Percentiles rank a stretch among this genome's conserved stretches.
Evolutionary conservation across 2,113 vertebrate genomes (phyloP).

Genomic region (Plectropomus leopardus): DNA sequence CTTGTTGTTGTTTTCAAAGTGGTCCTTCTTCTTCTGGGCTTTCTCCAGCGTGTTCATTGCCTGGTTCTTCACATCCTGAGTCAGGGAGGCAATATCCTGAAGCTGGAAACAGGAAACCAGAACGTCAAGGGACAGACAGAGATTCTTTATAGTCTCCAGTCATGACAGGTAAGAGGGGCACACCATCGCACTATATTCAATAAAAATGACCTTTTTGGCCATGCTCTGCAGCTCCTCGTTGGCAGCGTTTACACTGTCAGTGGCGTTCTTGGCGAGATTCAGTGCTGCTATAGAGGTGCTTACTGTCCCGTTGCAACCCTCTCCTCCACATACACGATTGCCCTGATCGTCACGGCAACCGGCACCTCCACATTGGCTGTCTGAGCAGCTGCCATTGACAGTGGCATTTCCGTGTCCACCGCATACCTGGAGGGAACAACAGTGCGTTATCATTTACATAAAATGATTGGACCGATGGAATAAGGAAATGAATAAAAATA

Average conservation of each 20-base stretch:
- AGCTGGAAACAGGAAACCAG: constrained; percentile 72
- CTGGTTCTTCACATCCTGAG: constrained; percentile 81
- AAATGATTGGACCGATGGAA: neutral
- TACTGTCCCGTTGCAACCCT: constrained; percentile 84
- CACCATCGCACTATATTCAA: too few species aligned
- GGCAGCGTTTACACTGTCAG: constrained; percentile 74
- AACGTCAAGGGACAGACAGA: neutral
- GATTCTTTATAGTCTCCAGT: neutral
- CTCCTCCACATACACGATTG: constrained; percentile 81
- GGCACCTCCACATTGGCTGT: constrained; percentile 86
- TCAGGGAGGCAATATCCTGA: constrained; percentile 85
- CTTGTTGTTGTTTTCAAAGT: constrained; percentile 83
- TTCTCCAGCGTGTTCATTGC: constrained; percentile 80
- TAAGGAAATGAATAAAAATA: neutral
- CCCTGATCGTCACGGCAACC: constrained; percentile 83
- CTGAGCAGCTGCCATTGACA: constrained; percentile 78
- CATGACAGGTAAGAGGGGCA: neutral
- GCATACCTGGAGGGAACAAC: constrained; percentile 78
- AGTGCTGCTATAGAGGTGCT: constrained; percentile 80
- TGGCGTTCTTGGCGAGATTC: constrained; percentile 67
- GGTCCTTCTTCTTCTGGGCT: constrained; percentile 81
- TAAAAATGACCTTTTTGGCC: constrained; percentile 79
- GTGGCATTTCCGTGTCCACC: constrained; percentile 73
- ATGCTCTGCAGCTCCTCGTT: constrained; percentile 79
- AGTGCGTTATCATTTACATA: neutral